Evolutionary conservation across 2,797 vertebrate genomes (phyloP).

Genomic region (Xenops minutus): DNA sequence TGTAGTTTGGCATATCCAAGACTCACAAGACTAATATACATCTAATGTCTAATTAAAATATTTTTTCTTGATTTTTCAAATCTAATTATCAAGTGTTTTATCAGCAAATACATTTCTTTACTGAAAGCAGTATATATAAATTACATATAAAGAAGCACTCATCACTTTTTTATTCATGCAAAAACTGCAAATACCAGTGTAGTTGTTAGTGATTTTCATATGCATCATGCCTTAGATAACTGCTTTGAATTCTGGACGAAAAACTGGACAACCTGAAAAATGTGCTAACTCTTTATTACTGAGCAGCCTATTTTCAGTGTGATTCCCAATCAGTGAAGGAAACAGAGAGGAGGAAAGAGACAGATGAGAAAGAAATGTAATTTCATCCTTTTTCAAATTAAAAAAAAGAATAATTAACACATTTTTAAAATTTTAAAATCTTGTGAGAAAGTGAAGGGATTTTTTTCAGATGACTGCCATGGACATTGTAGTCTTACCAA

Average conservation of each 20-base stretch:
- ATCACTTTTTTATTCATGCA: not conserved
- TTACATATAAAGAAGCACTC: not conserved
- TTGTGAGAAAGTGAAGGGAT: not conserved
- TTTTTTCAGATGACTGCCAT: not conserved
- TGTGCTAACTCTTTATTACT: not conserved
- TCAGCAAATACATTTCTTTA: not conserved
- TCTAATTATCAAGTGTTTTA: not conserved
- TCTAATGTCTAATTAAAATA: not conserved
- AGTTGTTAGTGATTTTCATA: not conserved
- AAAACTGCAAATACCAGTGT: not conserved
- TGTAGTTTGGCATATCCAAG: not conserved
- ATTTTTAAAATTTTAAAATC: too few relatives aligned
- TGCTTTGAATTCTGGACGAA: not conserved
- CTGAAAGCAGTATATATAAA: not conserved
- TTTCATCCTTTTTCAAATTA: not conserved
- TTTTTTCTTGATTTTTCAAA: not conserved
- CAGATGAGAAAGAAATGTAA: not conserved
- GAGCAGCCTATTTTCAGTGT: not conserved
- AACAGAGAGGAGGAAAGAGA: not conserved
- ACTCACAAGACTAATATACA: not conserved
- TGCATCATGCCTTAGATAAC: not conserved
- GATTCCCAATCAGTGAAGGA: not conserved
- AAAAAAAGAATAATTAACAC: not conserved
- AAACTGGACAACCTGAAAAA: not conserved
- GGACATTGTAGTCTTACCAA: not conserved